phyloP scores from a whole-genome alignment of 2,113 vertebrate genomes.

The Potamarius usumacintae region DNA sequence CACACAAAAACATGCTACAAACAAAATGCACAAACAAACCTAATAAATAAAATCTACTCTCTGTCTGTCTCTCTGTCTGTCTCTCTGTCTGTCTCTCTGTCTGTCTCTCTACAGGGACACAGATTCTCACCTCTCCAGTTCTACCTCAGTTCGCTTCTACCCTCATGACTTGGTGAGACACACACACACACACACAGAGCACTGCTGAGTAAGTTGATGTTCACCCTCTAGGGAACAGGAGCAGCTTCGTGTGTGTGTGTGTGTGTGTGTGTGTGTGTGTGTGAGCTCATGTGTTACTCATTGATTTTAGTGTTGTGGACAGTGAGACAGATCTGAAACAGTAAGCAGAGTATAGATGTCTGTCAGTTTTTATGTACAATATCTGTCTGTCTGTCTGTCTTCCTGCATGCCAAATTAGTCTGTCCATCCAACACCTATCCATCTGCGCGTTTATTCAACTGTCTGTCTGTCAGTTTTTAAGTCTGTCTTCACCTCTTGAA shows the following conservation, averaged over 20 bases:
- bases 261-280: background rate
- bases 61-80: constrained; percentile 1
- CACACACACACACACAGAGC: constrained; percentile 11
- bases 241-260: background rate
- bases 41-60: constrained; percentile 7
- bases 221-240: background rate
- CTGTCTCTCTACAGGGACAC: constrained; percentile 85
- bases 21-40: background rate
- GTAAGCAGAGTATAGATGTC: background rate
- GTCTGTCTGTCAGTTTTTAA: background rate
- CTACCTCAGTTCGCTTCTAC: constrained; percentile 99
- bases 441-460: background rate
- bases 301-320: background rate
- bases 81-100: background rate
- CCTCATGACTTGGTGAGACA: constrained; percentile 97
- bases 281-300: background rate
- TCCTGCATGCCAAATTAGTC: background rate
- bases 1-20: background rate
- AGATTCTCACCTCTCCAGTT: constrained; percentile 98
- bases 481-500: too few relatives aligned
- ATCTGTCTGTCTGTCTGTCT: too few relatives aligned
- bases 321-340: background rate
- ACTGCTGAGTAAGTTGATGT: background rate
- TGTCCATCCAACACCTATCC: too few relatives aligned
- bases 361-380: background rate